Percentiles rank a stretch among this genome's conserved stretches.
These are phyloP conservation scores for Onychomys arenicola DNA, from an alignment of 2,797 vertebrate species.

Conservation along the genomic window DNA sequence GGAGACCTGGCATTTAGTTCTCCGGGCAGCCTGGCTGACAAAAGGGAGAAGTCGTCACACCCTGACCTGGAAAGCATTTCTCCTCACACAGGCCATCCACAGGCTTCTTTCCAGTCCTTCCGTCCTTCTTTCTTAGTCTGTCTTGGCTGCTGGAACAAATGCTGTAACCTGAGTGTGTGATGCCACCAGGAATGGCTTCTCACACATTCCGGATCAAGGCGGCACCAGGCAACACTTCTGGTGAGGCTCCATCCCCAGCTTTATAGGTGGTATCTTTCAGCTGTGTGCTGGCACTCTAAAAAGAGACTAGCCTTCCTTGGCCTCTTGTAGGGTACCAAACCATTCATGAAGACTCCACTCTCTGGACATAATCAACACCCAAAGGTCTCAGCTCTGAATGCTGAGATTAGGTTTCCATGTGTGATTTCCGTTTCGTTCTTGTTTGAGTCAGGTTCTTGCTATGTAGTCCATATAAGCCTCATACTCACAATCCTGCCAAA, in stretches of 20 bases:
- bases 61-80: not conserved
- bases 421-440: not conserved
- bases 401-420: not conserved
- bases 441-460: not conserved
- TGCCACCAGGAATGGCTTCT: not conserved
- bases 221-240: not conserved
- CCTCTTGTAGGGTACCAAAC: not conserved
- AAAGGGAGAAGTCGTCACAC: not conserved
- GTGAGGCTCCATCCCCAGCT: not conserved
- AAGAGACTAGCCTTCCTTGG: not conserved
- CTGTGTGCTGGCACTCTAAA: not conserved
- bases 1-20: not conserved
- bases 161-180: not conserved
- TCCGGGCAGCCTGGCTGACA: not conserved
- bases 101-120: not conserved
- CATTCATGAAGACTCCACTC: not conserved
- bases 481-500: not conserved
- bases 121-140: not conserved
- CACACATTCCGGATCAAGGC: not conserved
- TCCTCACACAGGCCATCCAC: not conserved
- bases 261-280: not conserved
- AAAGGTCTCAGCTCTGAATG: not conserved
- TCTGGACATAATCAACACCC: not conserved
- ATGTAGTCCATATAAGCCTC: not conserved
- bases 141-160: not conserved